Conservation (phyloP, 2,888 invertebrate species). For the Saturnia japonica region DNA sequence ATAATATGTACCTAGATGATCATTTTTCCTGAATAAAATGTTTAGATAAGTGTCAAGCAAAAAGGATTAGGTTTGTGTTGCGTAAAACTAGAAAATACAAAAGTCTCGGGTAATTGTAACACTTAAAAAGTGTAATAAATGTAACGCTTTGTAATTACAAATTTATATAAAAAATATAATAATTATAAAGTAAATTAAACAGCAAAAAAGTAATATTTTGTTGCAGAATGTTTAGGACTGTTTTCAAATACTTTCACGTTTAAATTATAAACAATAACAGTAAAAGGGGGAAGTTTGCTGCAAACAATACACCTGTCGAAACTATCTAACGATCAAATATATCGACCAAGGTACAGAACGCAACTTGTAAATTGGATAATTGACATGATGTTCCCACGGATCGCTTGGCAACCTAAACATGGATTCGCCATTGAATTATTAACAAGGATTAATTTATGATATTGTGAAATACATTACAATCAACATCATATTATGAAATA, state of each 20-base stretch:
- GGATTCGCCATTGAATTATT: slow-evolving; percentile 18
- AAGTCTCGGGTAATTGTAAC: no score
- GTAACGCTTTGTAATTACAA: not conserved
- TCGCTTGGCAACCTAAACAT: slow-evolving; percentile 26
- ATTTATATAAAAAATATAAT: not conserved
- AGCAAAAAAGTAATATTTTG: not conserved
- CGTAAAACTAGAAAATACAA: no score
- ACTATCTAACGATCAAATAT: slow-evolving; percentile 51
- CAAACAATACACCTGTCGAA: slow-evolving; percentile 47
- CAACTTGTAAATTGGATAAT: slow-evolving; percentile 68
- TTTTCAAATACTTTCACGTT: not conserved
- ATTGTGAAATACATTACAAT: slow-evolving; percentile 4
- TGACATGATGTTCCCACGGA: slow-evolving; percentile 54
- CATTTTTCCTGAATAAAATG: not conserved
- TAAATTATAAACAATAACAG: not conserved
- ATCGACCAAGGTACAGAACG: slow-evolving; percentile 35
- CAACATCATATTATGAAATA: not conserved
- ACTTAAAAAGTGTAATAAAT: no score
- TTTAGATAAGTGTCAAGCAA: no score
- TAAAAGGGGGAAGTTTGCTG: slow-evolving; percentile 6
- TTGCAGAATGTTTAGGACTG: not conserved
- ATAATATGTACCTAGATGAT: not conserved
- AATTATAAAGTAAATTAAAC: not conserved
- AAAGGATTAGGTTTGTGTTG: no score
- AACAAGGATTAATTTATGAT: slow-evolving; percentile 10